A percentile compares a stretch with the other conserved stretches of the same genome.
phyloP scores from a whole-genome alignment of 2,888 invertebrate genomes.

The Cloeon dipterum region DNA sequence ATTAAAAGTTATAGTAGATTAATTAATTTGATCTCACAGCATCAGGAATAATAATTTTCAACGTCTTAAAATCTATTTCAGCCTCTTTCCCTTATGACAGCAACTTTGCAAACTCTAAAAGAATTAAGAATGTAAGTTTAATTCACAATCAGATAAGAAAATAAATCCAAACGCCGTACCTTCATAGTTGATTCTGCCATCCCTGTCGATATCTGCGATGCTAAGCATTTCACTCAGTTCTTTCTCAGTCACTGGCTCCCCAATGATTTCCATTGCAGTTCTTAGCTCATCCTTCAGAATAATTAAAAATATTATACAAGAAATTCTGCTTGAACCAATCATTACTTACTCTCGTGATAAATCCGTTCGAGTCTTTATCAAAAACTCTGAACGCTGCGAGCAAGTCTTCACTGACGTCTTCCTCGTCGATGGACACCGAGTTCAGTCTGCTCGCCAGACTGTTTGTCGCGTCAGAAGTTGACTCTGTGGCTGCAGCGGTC shows the following conservation, averaged over 20 bases:
- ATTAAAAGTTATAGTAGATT: no score
- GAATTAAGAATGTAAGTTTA: no score
- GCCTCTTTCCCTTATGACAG: no score
- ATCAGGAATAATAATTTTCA: no score
- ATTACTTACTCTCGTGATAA: slow-evolving; percentile 46
- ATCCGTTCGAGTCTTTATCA: slow-evolving; percentile 76
- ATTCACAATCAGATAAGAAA: no score
- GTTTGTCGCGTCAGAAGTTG: neutral
- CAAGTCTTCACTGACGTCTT: slow-evolving; percentile 51
- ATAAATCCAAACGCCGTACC: no score
- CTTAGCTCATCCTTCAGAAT: slow-evolving; percentile 41
- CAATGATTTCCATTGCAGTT: slow-evolving; percentile 62
- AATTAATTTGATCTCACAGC: no score
- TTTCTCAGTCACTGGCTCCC: slow-evolving; percentile 48
- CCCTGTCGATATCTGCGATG: slow-evolving; percentile 54
- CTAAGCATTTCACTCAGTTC: slow-evolving; percentile 50
- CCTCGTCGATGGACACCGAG: slow-evolving; percentile 27
- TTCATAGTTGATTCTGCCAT: slow-evolving; percentile 63
- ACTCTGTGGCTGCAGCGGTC: slow-evolving; percentile 14
- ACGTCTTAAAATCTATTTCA: no score
- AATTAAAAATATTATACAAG: neutral
- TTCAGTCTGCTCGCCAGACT: slow-evolving; percentile 22
- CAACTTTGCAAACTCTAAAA: no score
- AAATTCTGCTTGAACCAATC: slow-evolving; percentile 8
- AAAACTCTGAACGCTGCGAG: slow-evolving; percentile 77